Percentiles rank a stretch among this genome's conserved stretches.
These are phyloP conservation scores for Mus spretus DNA, from an alignment of 2,797 vertebrate species.

Conservation along the genomic window DNA sequence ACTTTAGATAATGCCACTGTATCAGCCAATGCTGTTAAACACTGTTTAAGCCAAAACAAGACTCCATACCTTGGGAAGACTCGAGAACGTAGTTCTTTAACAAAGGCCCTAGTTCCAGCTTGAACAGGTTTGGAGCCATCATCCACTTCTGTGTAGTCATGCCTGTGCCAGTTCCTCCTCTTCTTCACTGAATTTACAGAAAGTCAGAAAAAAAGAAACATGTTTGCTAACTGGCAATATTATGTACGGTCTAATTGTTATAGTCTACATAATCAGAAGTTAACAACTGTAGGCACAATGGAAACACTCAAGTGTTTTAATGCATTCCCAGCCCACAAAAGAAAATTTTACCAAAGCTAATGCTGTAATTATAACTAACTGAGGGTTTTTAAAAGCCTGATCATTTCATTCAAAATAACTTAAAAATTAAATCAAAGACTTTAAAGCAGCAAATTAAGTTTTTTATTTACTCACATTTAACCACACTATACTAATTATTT, in stretches of 20 bases:
- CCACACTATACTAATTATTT: conserved; percentile 43
- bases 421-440: conserved; percentile 67
- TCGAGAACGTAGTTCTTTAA: conserved; percentile 94
- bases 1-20: background rate
- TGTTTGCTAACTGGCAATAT: conserved; percentile 20
- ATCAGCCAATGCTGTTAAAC: background rate
- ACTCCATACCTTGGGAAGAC: conserved; percentile 94
- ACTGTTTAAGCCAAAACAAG: background rate
- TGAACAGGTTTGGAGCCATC: conserved; percentile 96
- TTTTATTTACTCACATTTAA: conserved; percentile 38
- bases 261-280: background rate
- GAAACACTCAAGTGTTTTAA: conserved; percentile 50
- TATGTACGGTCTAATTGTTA: background rate
- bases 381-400: conserved; percentile 9
- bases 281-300: conserved; percentile 27
- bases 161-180: conserved; percentile 97
- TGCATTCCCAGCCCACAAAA: conserved; percentile 35
- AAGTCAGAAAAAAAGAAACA: conserved; percentile 73
- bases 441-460: conserved; percentile 48
- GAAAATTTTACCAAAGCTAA: conserved; percentile 57
- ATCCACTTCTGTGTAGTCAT: conserved; percentile 97
- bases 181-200: conserved; percentile 93
- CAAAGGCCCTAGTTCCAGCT: conserved; percentile 95
- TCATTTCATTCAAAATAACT: conserved; percentile 70
- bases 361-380: conserved; percentile 50